Conservation (phyloP, 1,140 invertebrate genomes). For the Calliphora vicina region DNA sequence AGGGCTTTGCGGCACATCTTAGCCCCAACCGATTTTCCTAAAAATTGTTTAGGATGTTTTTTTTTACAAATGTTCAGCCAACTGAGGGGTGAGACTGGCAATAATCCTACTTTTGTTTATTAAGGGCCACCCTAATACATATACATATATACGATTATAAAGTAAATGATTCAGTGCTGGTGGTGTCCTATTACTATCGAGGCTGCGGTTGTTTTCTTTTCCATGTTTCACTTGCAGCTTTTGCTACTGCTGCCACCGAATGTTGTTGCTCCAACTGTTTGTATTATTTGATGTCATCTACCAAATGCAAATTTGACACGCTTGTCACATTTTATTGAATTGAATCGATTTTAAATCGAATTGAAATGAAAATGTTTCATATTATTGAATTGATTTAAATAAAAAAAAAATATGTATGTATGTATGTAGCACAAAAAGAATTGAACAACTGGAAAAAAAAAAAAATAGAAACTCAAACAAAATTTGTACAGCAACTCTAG, state of each 20-base stretch:
- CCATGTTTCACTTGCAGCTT: neutral
- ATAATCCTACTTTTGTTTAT: too few relatives aligned
- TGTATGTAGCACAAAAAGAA: neutral
- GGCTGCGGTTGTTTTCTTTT: too few relatives aligned
- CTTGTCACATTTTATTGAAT: slow-evolving; percentile 34
- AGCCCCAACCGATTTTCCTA: too few relatives aligned
- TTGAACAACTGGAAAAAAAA: neutral
- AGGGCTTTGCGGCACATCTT: too few relatives aligned
- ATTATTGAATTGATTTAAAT: slow-evolving; percentile 30
- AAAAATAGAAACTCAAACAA: neutral
- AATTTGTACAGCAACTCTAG: neutral
- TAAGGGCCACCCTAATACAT: too few relatives aligned
- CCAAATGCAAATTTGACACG: slow-evolving; percentile 34
- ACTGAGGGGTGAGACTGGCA: too few relatives aligned
- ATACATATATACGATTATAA: neutral
- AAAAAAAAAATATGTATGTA: neutral
- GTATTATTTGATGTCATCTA: slow-evolving; percentile 25
- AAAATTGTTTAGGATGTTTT: too few relatives aligned
- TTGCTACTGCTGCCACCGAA: neutral
- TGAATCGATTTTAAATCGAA: slow-evolving; percentile 34
- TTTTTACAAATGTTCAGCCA: too few relatives aligned
- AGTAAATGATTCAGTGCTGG: too few relatives aligned
- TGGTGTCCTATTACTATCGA: too few relatives aligned
- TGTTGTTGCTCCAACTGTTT: neutral
- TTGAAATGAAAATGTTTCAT: slow-evolving; percentile 35